Conservation (phyloP, 2,888 invertebrate genomes). For the Folsomia candida region DNA sequence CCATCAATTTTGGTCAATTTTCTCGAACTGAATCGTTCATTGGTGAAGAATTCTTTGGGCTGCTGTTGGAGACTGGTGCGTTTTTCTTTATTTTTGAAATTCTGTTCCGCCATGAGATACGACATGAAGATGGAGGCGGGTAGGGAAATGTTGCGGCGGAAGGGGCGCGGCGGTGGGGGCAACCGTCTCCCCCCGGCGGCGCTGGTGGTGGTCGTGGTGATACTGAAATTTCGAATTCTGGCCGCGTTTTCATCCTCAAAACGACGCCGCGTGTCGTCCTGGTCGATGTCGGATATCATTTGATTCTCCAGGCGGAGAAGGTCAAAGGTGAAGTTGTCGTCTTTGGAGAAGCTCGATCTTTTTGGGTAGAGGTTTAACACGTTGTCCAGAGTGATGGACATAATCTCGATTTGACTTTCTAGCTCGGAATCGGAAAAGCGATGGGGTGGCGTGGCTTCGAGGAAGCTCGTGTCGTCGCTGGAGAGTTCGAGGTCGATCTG, state of each 20-base stretch:
- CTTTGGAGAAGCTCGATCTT: slow-evolving; percentile 9
- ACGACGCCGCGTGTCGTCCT: slow-evolving; percentile 1
- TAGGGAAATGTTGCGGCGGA: slow-evolving; percentile 45
- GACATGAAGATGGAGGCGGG: slow-evolving; percentile 45
- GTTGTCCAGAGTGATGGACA: slow-evolving; percentile 47
- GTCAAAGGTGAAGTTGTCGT: slow-evolving; percentile 16
- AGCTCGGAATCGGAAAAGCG: slow-evolving; percentile 47
- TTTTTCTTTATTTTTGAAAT: slow-evolving; percentile 21
- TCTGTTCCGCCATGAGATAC: slow-evolving; percentile 35
- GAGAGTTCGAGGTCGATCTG: slow-evolving; percentile 45
- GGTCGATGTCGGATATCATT: slow-evolving; percentile 7
- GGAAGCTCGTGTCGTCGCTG: slow-evolving; percentile 43
- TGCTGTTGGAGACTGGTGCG: slow-evolving; percentile 2
- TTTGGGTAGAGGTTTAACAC: slow-evolving; percentile 12
- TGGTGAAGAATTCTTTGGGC: background rate
- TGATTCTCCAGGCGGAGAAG: background rate
- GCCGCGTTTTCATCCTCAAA: slow-evolving; percentile 2
- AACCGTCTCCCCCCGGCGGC: background rate
- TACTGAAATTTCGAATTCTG: background rate
- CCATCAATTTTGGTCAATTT: slow-evolving; percentile 11
- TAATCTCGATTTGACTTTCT: slow-evolving; percentile 44
- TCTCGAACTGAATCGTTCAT: slow-evolving; percentile 4
- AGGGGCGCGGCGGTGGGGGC: slow-evolving; percentile 33
- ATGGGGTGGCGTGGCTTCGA: slow-evolving; percentile 47
- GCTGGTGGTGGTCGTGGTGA: background rate